Evolutionary conservation across 2,113 vertebrate genomes (phyloP).

Genomic region (Xenopus borealis): DNA sequence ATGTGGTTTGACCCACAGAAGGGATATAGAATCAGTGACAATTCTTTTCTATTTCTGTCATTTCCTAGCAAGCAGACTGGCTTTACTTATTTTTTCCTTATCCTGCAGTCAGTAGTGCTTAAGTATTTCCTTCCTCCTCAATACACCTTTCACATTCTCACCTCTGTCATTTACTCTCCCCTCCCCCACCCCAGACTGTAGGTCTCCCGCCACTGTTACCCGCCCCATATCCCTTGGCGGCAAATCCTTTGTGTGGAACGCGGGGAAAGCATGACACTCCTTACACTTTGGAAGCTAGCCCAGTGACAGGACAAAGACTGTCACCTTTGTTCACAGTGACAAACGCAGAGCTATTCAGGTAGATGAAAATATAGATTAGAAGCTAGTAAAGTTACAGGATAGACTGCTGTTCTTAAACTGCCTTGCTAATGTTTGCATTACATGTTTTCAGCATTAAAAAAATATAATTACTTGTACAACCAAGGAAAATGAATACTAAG

Average conservation of each 20-base stretch:
- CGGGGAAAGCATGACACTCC: slow-evolving; percentile 39
- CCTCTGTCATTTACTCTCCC: no score
- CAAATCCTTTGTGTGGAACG: slow-evolving; percentile 31
- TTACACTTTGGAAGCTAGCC: slow-evolving; percentile 19
- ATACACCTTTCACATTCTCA: no score
- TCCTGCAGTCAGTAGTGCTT: neutral
- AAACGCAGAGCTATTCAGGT: neutral
- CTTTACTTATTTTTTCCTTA: neutral
- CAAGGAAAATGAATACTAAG: no score
- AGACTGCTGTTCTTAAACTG: neutral
- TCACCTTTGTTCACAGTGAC: slow-evolving; percentile 21
- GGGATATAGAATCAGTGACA: no score
- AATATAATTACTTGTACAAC: no score
- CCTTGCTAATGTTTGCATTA: neutral
- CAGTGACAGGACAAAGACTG: neutral
- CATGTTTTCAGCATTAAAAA: no score
- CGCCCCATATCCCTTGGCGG: slow-evolving; percentile 22
- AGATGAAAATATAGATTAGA: neutral
- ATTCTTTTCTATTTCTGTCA: no score
- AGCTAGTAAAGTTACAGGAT: neutral
- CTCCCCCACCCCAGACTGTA: slow-evolving; percentile 3
- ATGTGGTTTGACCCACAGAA: no score
- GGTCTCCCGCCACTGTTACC: slow-evolving; percentile 19
- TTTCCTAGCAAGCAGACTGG: no score
- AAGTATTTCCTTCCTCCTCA: neutral